Conservation (phyloP, 2,797 vertebrate species). For the Lacerta viridis region DNA sequence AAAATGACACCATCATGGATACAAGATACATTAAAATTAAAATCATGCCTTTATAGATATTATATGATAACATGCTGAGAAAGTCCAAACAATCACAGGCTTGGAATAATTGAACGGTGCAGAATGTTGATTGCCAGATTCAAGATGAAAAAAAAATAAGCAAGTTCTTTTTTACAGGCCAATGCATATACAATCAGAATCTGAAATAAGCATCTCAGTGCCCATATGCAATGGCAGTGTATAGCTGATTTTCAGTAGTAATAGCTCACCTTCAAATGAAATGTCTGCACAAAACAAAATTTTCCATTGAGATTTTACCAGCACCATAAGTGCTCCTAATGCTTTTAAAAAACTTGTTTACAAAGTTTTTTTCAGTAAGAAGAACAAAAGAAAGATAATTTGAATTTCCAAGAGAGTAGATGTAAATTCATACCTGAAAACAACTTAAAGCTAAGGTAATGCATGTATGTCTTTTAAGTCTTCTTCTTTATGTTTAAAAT, state of each 20-base stretch:
- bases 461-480: neutral
- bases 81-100: neutral
- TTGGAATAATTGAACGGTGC: conserved; percentile 7
- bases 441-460: neutral
- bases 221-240: neutral
- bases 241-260: neutral
- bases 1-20: conserved; percentile 9
- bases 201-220: conserved; percentile 33
- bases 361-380: neutral
- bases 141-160: conserved; percentile 33
- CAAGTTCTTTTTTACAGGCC: neutral
- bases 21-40: conserved; percentile 30
- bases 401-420: neutral
- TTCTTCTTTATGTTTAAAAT: neutral
- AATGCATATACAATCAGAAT: neutral
- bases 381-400: neutral
- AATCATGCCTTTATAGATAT: neutral
- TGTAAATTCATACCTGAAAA: neutral
- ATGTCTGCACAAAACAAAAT: neutral
- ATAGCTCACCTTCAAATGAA: conserved; percentile 16
- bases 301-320: conserved; percentile 20
- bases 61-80: conserved; percentile 34
- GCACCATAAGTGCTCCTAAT: neutral
- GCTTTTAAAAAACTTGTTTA: conserved; percentile 19
- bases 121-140: conserved; percentile 22